Base-by-base conservation (phyloP, 2,888 invertebrate species). In the Acleris emargana region DNA sequence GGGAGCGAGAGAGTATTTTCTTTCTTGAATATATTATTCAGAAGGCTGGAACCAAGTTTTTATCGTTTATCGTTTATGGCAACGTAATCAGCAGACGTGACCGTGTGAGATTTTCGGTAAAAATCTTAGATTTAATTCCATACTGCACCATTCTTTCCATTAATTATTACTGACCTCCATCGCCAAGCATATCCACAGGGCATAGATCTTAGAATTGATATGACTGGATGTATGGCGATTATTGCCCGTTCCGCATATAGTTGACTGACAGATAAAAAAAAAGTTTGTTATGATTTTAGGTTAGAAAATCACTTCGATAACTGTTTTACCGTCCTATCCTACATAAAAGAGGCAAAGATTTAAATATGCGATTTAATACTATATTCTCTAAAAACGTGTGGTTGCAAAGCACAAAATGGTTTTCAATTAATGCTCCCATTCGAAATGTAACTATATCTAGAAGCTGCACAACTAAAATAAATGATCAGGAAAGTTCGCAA, bases 401-500 rank as follows among this genome's bases (percentile, higher is more conserved):
- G 18, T n/a, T 20, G n/a, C 16, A 16, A 5, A 51, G 43, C 25
- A 17, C 43, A 13, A 64, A 55, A 50, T 60, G 50, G 49, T 11
- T 54, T 38, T 47, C 28, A 17, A 54, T 50, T 20, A n/a, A 28
- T 6, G 49, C n/a, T 28, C 28, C 58, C 6, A 53, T 58, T 49
- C 58, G 16, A 25, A 50, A 13, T 25, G 25, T 43, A 43, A 18
- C 16, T 13, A 16, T 62, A 43, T 43, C 18, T 20, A 70, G 68
- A 55, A 55, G 59, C 20, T 50, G 38, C 38, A 63, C 67, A 53
- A 60, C 68, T n/a, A 62, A 59, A 18, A 67, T 62, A 58, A 60
- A 18, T 6, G 67, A 64, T 22, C 64, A 57, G 54, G 62, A 55
- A 25, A 13, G 47, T 17, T 57, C 67, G 42, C 58, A 67, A 28